Evolutionary conservation across 2,797 vertebrate genomes (phyloP), one percentile per base, ranked within the genome.

Genomic region (Eleutherodactylus coqui): DNA sequence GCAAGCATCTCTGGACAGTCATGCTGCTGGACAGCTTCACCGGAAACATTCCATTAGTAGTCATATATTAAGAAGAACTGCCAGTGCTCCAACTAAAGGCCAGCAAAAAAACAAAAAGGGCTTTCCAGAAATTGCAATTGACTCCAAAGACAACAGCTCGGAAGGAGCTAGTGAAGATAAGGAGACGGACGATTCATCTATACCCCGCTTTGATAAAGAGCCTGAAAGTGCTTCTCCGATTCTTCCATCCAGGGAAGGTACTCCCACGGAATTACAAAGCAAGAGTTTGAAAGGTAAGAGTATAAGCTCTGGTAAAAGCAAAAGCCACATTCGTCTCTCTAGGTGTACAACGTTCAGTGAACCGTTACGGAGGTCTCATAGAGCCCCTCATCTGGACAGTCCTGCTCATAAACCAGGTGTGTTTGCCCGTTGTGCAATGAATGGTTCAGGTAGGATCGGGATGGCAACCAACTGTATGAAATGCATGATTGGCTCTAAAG

Each of bases 1-100:
- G 94, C 97, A 98, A 90, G 91, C 96, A 91, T 99, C 98, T 79
- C 97, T 99, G 91, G 98, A 99, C 97, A 98, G 98, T 96, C 97
- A 97, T 97, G 97, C 94, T 99, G 97, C 94, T 99, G 97, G 93
- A 86, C 96, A 96, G 91, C 96, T 93, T 93, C 94, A 89, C 86
- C 96, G 94, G 96, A 98, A 97, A 93, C 95, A 96, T 89, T 96
- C 97, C 16, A 97, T 99, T 89, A 98, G 97, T 88, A 96, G 97
- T 91, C 96, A 98, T 92, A 93, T 99, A 83, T 92, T 99, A 91
- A 93, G 97, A 82, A 96, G 98, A 89, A 99, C 98, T 0, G 98
- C 98, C 93, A 99, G 98, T 0, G 98, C 97, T 2, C 98, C 98
- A 75, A 96, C 96, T 92, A 99, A 98, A 94, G 97, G 95, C 90